A percentile compares a stretch with the other conserved stretches of the same genome.
Evolutionary conservation across 2,888 invertebrate genomes (phyloP).

Genomic region (Mycogona germanica): DNA sequence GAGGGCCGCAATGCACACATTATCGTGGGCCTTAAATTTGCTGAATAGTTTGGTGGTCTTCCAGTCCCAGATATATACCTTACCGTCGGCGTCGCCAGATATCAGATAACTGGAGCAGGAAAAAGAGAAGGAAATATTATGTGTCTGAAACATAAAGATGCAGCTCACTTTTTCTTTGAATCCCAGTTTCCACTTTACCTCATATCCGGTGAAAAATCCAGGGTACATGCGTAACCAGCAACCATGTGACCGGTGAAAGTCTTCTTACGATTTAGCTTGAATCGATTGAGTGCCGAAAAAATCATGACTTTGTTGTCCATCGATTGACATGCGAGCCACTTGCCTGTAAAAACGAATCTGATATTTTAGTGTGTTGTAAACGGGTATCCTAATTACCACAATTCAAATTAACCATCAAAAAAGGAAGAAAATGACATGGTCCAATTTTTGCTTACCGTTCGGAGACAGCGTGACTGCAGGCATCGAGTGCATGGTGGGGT

Average conservation of each 20-base stretch:
- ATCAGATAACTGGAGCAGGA: conserved; percentile 69
- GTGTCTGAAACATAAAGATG: not conserved
- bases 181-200: conserved; percentile 44
- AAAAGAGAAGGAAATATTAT: conserved; percentile 5
- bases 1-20: conserved; percentile 82
- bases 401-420: not conserved
- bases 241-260: conserved; percentile 98
- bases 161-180: not conserved
- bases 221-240: conserved; percentile 93
- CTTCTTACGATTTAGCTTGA: conserved; percentile 97
- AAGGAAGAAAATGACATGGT: not conserved
- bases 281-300: conserved; percentile 92
- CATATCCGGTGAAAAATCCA: conserved; percentile 99
- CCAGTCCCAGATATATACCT: conserved; percentile 99
- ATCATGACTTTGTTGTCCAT: conserved; percentile 99
- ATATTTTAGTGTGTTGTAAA: conserved; percentile 20
- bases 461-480: conserved; percentile 91
- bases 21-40: conserved; percentile 99
- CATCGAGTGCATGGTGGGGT: conserved; percentile 98
- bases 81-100: conserved; percentile 98
- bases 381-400: not conserved
- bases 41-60: conserved; percentile 96
- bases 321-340: conserved; percentile 98
- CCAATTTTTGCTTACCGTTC: conserved; percentile 46
- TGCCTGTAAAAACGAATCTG: too few species aligned